These are phyloP conservation scores for Megathymus violae DNA, from an alignment of 1,140 invertebrate species.

Conservation along the genomic window DNA sequence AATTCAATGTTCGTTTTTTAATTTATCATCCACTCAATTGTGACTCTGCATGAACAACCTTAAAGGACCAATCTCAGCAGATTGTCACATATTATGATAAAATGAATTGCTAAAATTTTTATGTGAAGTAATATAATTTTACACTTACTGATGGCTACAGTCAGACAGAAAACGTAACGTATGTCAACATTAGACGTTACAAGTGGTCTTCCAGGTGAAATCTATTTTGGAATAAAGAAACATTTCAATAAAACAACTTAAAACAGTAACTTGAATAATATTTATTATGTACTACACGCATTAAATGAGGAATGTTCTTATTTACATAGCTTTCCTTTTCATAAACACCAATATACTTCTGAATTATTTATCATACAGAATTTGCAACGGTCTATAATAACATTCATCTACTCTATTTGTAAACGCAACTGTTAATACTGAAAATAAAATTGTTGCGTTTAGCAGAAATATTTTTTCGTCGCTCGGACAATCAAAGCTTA, in stretches of 20 bases:
- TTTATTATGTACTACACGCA: constrained; percentile 82
- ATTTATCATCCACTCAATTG: too few relatives aligned
- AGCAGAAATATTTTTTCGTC: constrained; percentile 41
- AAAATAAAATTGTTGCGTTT: constrained; percentile 62
- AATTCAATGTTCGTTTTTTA: too few relatives aligned
- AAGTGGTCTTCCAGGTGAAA: too few relatives aligned
- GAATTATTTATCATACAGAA: constrained; percentile 59
- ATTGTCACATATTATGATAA: too few relatives aligned
- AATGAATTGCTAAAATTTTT: too few relatives aligned
- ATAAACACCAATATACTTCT: constrained; percentile 65
- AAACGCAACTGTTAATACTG: constrained; percentile 76
- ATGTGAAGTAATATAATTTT: too few relatives aligned
- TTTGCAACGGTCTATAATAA: constrained; percentile 41
- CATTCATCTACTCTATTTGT: constrained; percentile 53
- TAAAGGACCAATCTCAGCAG: too few relatives aligned
- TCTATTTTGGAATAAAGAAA: background rate
- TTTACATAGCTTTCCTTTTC: constrained; percentile 74
- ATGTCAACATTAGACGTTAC: too few relatives aligned
- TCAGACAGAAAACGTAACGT: too few relatives aligned
- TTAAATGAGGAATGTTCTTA: constrained; percentile 82
- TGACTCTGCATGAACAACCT: too few relatives aligned
- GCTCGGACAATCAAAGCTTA: constrained; percentile 37
- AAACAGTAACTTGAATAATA: constrained; percentile 83
- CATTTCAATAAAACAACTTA: constrained; percentile 53
- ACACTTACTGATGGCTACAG: too few relatives aligned